Base-by-base conservation (phyloP, 2,113 vertebrate species). In the Orientallactaga bullata region DNA sequence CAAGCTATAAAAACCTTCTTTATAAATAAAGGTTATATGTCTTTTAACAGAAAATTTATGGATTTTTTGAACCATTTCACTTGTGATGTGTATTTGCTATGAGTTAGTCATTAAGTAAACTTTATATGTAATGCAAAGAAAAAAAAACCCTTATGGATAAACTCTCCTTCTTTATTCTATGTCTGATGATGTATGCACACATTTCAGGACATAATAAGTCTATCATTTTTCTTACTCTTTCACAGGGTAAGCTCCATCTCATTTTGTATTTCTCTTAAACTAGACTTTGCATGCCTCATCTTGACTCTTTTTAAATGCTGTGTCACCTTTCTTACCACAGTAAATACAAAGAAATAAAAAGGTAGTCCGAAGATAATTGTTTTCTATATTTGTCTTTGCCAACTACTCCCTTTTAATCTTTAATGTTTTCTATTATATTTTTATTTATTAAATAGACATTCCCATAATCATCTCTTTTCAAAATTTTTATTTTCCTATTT, bases 11-110 rank as follows among this genome's bases (percentile, higher is more conserved):
- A 60, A 5, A 69, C 1, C 9, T 95, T 93, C 5, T 87, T 66
- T 86, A 88, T 13, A 93, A 60, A 51, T 71, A 20, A 93, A 42
- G 20, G 16, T 39, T 94, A 76, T 96, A 92, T 81, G 3, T 76
- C 26, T 80, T 71, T 89, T 89, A 89, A 82, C 15, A 72, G 24
- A 4, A 17, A 85, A 77, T 72, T 6, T 16, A 74, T 86, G 9
- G 9, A 5, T 61, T 55, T 68, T 85, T 72, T 60, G 13, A 94
- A 69, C 4, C 26, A 39, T 71, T 55, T 76, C 84, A 61, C 17
- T 72, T 86, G 21, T 18, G 72, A 17, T 86, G 60, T 37, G 26
- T 71, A 79, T 91, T 79, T 93, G 65, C 23, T 82, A 26, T 10
- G 74, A 71, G 39, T 83, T 87, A 80, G 26, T 92, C 30, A 91